Conservation (phyloP, 2,888 invertebrate species). For the Xestia sexstrigata region DNA sequence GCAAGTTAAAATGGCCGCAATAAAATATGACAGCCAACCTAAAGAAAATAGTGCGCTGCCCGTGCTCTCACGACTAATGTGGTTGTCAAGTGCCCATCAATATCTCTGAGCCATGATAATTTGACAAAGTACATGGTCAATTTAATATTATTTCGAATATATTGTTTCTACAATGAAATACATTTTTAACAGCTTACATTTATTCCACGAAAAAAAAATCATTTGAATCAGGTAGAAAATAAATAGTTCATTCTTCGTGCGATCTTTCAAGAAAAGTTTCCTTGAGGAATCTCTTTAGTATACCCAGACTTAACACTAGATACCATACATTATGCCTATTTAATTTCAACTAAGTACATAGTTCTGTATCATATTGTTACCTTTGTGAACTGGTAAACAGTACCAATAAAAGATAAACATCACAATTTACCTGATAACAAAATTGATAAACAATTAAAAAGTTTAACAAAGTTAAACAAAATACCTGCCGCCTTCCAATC, state of each 20-base stretch:
- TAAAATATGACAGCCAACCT: constrained; percentile 24
- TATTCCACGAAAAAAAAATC: neutral
- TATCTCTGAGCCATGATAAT: constrained; percentile 10
- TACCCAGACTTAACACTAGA: neutral
- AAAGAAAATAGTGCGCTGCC: constrained; percentile 16
- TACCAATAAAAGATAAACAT: constrained; percentile 1
- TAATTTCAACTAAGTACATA: neutral
- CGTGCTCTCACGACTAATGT: constrained; percentile 10
- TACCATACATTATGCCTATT: neutral
- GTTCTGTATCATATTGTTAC: neutral
- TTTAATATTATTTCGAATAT: neutral
- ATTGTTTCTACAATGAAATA: neutral
- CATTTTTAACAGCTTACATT: neutral
- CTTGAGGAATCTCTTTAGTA: neutral
- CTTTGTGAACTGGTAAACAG: neutral
- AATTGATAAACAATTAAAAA: constrained; percentile 29
- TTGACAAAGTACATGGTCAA: neutral
- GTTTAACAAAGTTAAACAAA: constrained; percentile 9
- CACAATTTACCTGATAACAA: constrained; percentile 14
- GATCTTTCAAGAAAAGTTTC: neutral
- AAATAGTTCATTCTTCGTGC: neutral
- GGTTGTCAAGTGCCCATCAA: constrained; percentile 12
- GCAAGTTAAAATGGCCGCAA: constrained; percentile 16
- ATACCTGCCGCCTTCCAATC: constrained; percentile 23
- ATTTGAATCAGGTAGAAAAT: neutral